Evolutionary conservation across 2,797 vertebrate species (phyloP), one percentile per base, ranked within the genome.

Genomic region (Myoxocephalus aenaeus): DNA sequence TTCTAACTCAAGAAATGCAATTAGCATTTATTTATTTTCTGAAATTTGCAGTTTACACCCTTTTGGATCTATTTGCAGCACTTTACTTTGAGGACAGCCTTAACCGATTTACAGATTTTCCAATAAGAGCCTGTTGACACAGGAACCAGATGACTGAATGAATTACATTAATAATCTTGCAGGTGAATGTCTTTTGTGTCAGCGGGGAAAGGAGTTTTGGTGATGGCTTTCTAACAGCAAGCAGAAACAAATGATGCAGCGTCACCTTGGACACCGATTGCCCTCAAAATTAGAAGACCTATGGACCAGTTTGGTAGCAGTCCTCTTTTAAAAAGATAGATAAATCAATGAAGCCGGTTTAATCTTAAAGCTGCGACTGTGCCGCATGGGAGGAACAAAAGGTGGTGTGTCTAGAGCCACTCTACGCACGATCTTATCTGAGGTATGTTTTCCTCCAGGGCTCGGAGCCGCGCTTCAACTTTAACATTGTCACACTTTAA

Each of bases 401-500:
- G 0, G 5, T 2, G 2, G 10, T 50, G 32, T 42, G 54, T 78
- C 75, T 81, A 15, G 32, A 17, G 50, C 64, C 72, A 2, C 13
- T 59, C 11, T n/a, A 22, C 7, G 25, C 50, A 13, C 22, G 14
- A 4, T 3, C 32, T 0, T n/a, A 40, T 0, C 22, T 42, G 10
- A 77, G 38, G 22, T 38, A 20, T 17, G 57, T 57, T 46, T 69
- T 57, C 50, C 59, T 63, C 34, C 4, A 36, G 29, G 38, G 51
- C 34, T 14, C 9, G 1, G 20, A 66, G 67, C 34, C 18, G 3
- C 50, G n/a, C 46, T 83, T n/a, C 79, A 62, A 79, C 53, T 73
- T 80, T 75, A 65, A 79, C 71, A 36, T 40, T 25, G 34, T 0
- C 9, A 42, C 62, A 68, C 62, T 18, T 27, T 2, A 5, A 64